These are phyloP conservation scores for Musca vetustissima DNA, from an alignment of 1,140 invertebrate genomes.

Conservation along the genomic window DNA sequence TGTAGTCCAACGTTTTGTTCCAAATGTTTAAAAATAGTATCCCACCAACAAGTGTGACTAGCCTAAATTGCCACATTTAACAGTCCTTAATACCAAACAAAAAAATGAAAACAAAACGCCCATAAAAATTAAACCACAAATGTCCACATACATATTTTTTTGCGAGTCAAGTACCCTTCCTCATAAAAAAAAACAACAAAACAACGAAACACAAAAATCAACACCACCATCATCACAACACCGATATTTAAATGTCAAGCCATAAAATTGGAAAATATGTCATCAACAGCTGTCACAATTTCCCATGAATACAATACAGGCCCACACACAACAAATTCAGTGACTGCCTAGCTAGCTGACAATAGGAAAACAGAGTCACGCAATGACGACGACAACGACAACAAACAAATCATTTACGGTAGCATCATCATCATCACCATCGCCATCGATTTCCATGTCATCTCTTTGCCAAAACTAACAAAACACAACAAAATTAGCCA, in stretches of 20 bases:
- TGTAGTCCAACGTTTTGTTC: too few species aligned
- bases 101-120: not conserved
- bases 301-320: not conserved
- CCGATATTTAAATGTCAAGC: too few species aligned
- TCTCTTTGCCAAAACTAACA: slow-evolving; percentile 18
- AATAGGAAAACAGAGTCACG: too few species aligned
- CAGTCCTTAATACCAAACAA: not conserved
- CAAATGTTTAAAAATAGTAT: too few species aligned
- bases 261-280: slow-evolving; percentile 22
- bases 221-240: too few species aligned
- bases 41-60: too few species aligned
- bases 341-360: too few species aligned
- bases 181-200: not conserved
- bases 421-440: too few species aligned
- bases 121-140: slow-evolving; percentile 6
- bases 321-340: too few species aligned
- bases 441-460: not conserved
- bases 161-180: not conserved
- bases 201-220: too few species aligned
- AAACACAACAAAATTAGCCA: not conserved
- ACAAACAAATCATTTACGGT: slow-evolving; percentile 22
- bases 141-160: not conserved
- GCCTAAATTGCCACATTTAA: slow-evolving; percentile 1
- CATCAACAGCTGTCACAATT: slow-evolving; percentile 23
- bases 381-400: not conserved